Evolutionary conservation across 2,888 invertebrate species (phyloP).

Genomic region (Subacronicta megacephala): DNA sequence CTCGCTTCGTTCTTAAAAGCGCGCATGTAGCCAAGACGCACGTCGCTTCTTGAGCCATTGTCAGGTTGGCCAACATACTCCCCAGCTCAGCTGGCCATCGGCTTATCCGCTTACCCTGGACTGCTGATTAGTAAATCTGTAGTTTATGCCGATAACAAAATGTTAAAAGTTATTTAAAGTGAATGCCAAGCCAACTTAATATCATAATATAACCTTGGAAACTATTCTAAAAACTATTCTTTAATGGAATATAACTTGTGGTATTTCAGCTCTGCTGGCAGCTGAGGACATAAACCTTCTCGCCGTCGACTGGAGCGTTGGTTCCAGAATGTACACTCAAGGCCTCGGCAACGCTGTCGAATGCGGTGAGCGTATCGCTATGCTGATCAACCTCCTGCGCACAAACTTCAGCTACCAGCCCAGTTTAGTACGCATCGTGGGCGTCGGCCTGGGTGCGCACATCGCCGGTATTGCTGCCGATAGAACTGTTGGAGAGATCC

Average conservation of each 20-base stretch:
- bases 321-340: slow-evolving; percentile 67
- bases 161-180: no score
- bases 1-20: no score
- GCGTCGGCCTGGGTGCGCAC: slow-evolving; percentile 79
- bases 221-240: no score
- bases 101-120: no score
- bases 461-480: slow-evolving; percentile 82
- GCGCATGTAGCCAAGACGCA: no score
- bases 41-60: no score
- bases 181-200: no score
- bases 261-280: slow-evolving; percentile 71
- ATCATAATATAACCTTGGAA: no score
- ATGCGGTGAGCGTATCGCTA: slow-evolving; percentile 72
- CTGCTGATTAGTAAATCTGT: no score
- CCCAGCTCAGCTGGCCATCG: no score
- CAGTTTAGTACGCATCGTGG: slow-evolving; percentile 76
- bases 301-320: slow-evolving; percentile 82
- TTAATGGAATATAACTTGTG: background rate
- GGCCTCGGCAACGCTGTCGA: slow-evolving; percentile 77
- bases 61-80: no score
- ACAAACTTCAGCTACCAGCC: slow-evolving; percentile 68
- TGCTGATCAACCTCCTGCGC: slow-evolving; percentile 77
- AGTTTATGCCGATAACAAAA: no score
- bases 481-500: slow-evolving; percentile 62
- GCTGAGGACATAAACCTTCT: slow-evolving; percentile 78